Conservation (phyloP, 2,113 vertebrate genomes). For the Narcine bancroftii region DNA sequence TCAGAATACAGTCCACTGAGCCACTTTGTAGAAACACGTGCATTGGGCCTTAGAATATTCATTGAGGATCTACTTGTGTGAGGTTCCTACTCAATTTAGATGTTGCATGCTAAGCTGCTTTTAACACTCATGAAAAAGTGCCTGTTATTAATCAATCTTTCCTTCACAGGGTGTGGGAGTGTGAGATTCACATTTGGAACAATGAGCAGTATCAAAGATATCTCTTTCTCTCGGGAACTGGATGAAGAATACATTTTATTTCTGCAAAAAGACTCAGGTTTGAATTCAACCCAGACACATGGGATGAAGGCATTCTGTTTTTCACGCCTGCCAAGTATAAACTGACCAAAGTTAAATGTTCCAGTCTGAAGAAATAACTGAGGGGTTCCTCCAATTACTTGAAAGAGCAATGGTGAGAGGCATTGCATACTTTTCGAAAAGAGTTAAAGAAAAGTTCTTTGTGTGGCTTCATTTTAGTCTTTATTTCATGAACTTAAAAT, state of each 20-base stretch:
- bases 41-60: neutral
- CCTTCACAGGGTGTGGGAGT: neutral
- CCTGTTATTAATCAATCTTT: neutral
- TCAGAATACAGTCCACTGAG: neutral
- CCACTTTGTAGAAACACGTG: neutral
- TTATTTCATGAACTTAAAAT: neutral
- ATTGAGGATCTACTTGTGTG: neutral
- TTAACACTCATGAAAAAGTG: neutral
- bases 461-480: neutral
- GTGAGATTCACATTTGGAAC: neutral
- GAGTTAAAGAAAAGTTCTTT: too few species aligned
- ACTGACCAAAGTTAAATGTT: slow-evolving; percentile 14
- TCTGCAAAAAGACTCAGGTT: neutral
- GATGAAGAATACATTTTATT: neutral
- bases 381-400: neutral
- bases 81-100: neutral
- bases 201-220: slow-evolving; percentile 1
- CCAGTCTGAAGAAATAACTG: neutral
- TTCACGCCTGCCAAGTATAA: neutral
- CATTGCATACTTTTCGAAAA: neutral
- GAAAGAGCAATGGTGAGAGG: neutral
- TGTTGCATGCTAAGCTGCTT: slow-evolving; percentile 10
- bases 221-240: neutral
- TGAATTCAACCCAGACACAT: neutral
- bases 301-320: neutral